Base-by-base conservation (phyloP, 2,888 invertebrate species). In the Rhimphoctona megacephalus region DNA sequence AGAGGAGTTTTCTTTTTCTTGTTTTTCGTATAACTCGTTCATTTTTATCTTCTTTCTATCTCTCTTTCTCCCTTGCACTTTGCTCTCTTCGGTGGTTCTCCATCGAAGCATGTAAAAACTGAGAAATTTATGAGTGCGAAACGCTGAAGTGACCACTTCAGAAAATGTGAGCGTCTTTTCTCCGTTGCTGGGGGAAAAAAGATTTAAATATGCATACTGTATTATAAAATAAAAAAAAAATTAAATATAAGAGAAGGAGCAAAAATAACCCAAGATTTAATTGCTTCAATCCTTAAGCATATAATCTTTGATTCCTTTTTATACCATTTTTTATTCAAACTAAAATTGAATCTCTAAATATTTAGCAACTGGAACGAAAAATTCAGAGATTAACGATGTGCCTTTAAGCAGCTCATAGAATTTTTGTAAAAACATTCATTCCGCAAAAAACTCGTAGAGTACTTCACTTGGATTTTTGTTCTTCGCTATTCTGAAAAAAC, bases 121-220 rank as follows among this genome's bases (percentile, higher is more conserved):
- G 84, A 78, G 81, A 86, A 84, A 86, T 86, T 86, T 86, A 86
- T 86, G 83, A 61, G 73, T 46, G 81, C 83, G 83, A 86, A 86
- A 77, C 64, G 77, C 73, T 81, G 80, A 67, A 86, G 86, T 86
- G 86, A 83, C 86, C 86, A 86, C 86, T 86, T 83, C 67, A 86
- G 67, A 81, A 86, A 83, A 72, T 78, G 83, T 61, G 66, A 72
- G 69, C 83, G 52, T 73, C 81, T 81, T 81, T 73, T 39, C 73
- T 64, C 64, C 39, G 9, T 66, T 33, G 33, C 70, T 61, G 22
- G 3, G 17, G 25, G 7, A 69, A 64, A 49, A 67, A 57, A 49
- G 22, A 64, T 80, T 64, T 72, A 70, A 80, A 70, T 57, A 30
- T 66, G 46, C 46, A 57, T 25, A 43, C 39, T 30, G 57, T 57